These are phyloP conservation scores for Beroe forskalii DNA, from an alignment of 37 sponge, comb jelly and placozoan species.

Conservation along the genomic window DNA sequence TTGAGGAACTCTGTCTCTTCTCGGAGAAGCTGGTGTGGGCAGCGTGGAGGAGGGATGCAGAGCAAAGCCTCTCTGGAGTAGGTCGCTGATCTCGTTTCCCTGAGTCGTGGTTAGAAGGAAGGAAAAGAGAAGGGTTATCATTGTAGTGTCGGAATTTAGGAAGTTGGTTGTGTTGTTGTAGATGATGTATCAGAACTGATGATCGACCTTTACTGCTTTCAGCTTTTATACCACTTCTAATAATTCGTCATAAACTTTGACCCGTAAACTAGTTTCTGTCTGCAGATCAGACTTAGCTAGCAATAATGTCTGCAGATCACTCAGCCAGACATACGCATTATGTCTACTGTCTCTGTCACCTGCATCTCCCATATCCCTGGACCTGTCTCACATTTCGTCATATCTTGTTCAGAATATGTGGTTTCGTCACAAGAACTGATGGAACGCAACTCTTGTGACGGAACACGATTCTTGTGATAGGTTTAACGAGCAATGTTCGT, in stretches of 20 bases:
- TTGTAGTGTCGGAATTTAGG: neutral
- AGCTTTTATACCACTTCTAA: no score
- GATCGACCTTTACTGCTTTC: no score
- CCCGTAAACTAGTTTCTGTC: neutral
- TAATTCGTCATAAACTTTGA: neutral
- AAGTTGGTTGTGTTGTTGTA: neutral
- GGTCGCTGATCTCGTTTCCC: neutral
- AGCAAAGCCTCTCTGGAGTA: neutral
- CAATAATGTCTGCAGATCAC: neutral
- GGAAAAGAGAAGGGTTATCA: neutral
- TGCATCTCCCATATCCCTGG: neutral
- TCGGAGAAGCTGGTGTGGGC: neutral
- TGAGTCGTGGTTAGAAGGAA: neutral
- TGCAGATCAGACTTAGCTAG: neutral
- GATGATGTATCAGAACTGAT: no score
- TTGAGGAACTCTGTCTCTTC: neutral
- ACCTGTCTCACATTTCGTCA: neutral
- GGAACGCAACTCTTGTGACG: no score
- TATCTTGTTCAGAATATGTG: neutral
- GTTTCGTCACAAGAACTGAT: no score
- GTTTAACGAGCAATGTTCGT: no score
- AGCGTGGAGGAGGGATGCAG: neutral
- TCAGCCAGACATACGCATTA: neutral
- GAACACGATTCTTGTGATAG: no score
- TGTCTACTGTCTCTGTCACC: neutral